These are phyloP conservation scores for Isurus oxyrinchus DNA, from an alignment of 2,113 vertebrate genomes.

Conservation along the genomic window DNA sequence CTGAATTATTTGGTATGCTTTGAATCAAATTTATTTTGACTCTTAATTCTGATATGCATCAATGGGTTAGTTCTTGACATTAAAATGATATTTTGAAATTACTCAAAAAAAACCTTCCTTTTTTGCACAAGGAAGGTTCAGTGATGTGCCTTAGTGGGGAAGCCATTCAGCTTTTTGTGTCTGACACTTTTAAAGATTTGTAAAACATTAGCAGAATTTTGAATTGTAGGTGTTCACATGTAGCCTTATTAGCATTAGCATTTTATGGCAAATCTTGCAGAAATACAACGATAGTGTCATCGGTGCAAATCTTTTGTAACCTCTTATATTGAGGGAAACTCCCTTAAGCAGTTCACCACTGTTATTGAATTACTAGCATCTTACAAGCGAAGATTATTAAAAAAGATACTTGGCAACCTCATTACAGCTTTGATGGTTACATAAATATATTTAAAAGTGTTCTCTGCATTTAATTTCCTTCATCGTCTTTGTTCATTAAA, in stretches of 20 bases:
- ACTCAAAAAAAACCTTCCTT: not conserved
- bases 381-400: constrained; percentile 8
- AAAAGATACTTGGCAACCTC: not conserved
- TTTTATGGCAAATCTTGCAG: not conserved
- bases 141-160: not conserved
- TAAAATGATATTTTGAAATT: not conserved
- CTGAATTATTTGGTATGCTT: not conserved
- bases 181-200: not conserved
- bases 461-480: not conserved
- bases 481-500: not conserved
- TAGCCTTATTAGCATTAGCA: not conserved
- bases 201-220: not conserved
- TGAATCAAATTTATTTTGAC: not conserved
- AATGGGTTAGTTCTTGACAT: not conserved
- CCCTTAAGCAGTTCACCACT: not conserved
- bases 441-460: not conserved
- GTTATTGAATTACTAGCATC: not conserved
- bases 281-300: not conserved
- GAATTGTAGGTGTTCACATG: not conserved
- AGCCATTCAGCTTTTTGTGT: not conserved
- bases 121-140: not conserved
- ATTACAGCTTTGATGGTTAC: not conserved
- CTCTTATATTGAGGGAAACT: not conserved
- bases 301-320: not conserved
- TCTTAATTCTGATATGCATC: not conserved